Conservation (phyloP, 2,888 invertebrate species). For the Dryadula phaetusa region DNA sequence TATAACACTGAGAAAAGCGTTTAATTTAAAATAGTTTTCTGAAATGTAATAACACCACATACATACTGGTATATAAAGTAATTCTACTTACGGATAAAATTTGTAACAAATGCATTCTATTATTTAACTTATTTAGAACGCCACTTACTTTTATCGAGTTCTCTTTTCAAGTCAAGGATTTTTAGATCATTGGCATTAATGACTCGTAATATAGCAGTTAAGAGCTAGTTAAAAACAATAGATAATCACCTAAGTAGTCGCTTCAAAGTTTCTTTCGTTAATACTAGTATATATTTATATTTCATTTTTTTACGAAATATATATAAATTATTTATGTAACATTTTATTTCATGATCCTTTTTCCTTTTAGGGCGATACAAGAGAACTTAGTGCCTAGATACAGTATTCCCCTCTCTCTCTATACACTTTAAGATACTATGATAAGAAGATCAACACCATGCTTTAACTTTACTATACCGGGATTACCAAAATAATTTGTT, state of each 20-base stretch:
- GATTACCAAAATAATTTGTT: too few relatives aligned
- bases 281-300: neutral
- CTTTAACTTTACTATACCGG: too few relatives aligned
- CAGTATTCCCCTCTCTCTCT: too few relatives aligned
- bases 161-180: slow-evolving; percentile 51
- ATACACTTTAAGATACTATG: too few relatives aligned
- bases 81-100: neutral
- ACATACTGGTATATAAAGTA: neutral
- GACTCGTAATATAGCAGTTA: slow-evolving; percentile 38
- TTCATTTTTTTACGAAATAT: too few relatives aligned
- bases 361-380: too few relatives aligned
- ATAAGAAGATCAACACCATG: too few relatives aligned
- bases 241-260: slow-evolving; percentile 3
- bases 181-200: slow-evolving; percentile 50
- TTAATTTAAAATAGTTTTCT: slow-evolving; percentile 2
- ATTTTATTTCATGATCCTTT: too few relatives aligned
- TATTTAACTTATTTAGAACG: slow-evolving; percentile 44
- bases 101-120: slow-evolving; percentile 31
- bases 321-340: too few relatives aligned
- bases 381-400: too few relatives aligned
- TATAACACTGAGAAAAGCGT: neutral
- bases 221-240: slow-evolving; percentile 26
- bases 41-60: neutral
- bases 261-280: neutral
- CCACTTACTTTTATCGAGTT: slow-evolving; percentile 51